Evolutionary conservation across 1,140 invertebrate species (phyloP), one percentile per base, ranked within the genome.

Genomic region (Papilio aristodemus): DNA sequence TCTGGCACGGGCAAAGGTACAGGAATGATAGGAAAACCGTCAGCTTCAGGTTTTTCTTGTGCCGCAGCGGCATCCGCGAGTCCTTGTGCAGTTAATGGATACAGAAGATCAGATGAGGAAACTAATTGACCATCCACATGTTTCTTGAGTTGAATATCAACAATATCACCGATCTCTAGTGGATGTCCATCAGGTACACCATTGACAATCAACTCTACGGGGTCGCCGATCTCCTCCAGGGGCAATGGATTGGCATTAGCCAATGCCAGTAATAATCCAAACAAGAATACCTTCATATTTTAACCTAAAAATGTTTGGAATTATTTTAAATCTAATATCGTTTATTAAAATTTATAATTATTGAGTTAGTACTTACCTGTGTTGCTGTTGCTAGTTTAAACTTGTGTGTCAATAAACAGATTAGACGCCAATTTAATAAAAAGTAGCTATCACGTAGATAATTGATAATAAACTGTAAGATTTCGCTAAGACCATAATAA

Each of bases 141-240:
- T 67, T 86, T 71, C 36, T 85, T 77, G 7, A 84, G 64, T 14
- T 81, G 75, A 14, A 83, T 78, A 36, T 74, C 78, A 3, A 84
- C 64, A 5, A 85, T 68, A 17, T 84, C 68, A n/a, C 72, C 76
- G 4, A 84, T 68, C 2, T 85, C 83, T 37, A 85, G 57, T 8
- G 80, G 54, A 9, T 81, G 60, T 0, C 84, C 84, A 4, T 84
- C 74, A 13, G 74, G 58, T 5, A 81, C 62, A 0, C 84, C 80
- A 60, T 86, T 86, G n/a, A 86, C 80, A 13, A 87, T 74, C 14
- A 83, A 50, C 14, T 87, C 82, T 2, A 83, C 75, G 7, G 74
- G 39, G 0, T 73, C 78, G 1, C 60, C 64, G 4, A 57, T 62
- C 13, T 72, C 72, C 7, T 76, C 70, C 11, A 69, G 11, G 0